Evolutionary conservation across 2,888 invertebrate species (phyloP).

Genomic region (Torymus auratus): DNA sequence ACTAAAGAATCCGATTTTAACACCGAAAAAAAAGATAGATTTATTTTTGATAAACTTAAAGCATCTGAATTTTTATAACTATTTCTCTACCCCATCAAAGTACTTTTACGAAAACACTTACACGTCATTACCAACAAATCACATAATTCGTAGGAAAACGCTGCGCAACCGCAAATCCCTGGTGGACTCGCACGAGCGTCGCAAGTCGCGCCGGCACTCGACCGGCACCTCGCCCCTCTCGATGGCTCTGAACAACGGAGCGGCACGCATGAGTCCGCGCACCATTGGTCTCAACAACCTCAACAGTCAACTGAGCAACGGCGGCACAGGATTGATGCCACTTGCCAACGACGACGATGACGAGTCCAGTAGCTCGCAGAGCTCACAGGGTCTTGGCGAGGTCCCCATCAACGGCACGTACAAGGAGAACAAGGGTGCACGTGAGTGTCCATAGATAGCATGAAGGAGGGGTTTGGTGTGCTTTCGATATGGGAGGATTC

Average conservation of each 20-base stretch:
- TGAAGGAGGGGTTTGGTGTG: no score
- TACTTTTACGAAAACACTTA: not conserved
- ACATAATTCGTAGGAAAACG: constrained; percentile 81
- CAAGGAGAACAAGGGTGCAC: constrained; percentile 68
- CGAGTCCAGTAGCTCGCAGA: constrained; percentile 81
- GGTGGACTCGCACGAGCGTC: constrained; percentile 82
- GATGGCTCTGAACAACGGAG: constrained; percentile 67
- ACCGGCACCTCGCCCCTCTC: constrained; percentile 82
- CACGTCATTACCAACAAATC: not conserved
- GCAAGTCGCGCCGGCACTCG: constrained; percentile 88
- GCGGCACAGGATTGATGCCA: constrained; percentile 41
- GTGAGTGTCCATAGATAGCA: constrained; percentile 23
- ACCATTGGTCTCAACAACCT: constrained; percentile 72
- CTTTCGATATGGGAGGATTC: no score
- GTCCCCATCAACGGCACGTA: constrained; percentile 79
- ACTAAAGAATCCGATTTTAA: no score
- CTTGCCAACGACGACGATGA: constrained; percentile 76
- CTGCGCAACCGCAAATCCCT: constrained; percentile 83
- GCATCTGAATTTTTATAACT: no score
- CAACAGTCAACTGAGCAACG: constrained; percentile 69
- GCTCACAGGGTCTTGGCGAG: constrained; percentile 78
- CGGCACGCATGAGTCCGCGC: constrained; percentile 71
- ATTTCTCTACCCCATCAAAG: no score
- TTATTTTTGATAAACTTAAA: no score
- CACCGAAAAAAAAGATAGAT: no score